phyloP scores from a whole-genome alignment of 2,888 invertebrate species.

The Altica lythri region DNA sequence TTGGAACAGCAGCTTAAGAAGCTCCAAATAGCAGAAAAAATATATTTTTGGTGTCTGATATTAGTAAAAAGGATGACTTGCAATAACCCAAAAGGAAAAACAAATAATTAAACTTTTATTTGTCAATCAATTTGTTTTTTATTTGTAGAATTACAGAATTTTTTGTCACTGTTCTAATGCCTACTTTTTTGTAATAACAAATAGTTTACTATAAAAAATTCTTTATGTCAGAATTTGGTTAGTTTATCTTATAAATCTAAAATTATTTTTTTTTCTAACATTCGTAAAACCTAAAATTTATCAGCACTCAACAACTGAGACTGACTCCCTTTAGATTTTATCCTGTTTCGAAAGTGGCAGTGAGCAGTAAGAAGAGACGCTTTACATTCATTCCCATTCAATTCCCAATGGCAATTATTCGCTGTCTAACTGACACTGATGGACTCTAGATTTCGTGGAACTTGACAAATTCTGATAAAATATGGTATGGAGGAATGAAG shows the following conservation, averaged over 20 bases:
- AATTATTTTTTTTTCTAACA: not conserved
- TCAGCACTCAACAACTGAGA: slow-evolving; percentile 33
- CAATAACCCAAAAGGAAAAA: too few species aligned
- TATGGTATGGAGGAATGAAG: slow-evolving; percentile 26
- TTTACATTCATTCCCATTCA: slow-evolving; percentile 38
- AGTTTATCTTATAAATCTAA: not conserved
- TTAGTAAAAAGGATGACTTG: too few species aligned
- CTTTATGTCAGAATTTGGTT: too few species aligned
- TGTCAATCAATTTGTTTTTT: too few species aligned
- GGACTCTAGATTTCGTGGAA: slow-evolving; percentile 34
- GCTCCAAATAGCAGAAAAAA: too few species aligned
- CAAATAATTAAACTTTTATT: too few species aligned
- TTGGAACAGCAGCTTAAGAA: too few species aligned
- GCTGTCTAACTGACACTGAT: slow-evolving; percentile 47
- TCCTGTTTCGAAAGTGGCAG: slow-evolving; percentile 38
- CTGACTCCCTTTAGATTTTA: slow-evolving; percentile 42
- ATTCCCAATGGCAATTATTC: slow-evolving; percentile 49
- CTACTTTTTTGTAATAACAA: too few species aligned
- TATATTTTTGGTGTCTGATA: too few species aligned
- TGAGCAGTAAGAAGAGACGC: slow-evolving; percentile 21
- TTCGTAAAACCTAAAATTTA: slow-evolving; percentile 29
- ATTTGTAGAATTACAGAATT: too few species aligned
- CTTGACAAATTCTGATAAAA: slow-evolving; percentile 31
- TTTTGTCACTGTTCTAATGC: too few species aligned
- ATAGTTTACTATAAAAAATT: too few species aligned